Evolutionary conservation across 2,888 invertebrate genomes (phyloP), one percentile per base, ranked within the genome.

Genomic region (Hirtodrosophila alboralis): DNA sequence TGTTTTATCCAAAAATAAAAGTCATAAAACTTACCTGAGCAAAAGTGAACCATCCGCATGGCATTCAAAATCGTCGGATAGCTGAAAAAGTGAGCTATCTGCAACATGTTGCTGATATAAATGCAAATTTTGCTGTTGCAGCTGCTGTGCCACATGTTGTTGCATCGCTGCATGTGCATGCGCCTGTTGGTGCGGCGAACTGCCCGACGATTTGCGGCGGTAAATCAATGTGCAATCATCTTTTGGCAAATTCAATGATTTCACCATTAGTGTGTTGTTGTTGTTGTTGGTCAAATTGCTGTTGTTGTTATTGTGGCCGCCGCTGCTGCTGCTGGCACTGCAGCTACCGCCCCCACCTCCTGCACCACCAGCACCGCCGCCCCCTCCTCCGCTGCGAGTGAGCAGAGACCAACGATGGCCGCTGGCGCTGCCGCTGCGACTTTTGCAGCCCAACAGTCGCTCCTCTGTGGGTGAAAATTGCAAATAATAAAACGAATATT

Each of bases 21-120:
- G n/a, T n/a, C n/a, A n/a, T n/a, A n/a, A n/a, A 9, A 27, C 87
- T 89, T 72, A 94, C 94, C 94, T 93, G 18, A 94, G 91, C 13
- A 93, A 91, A 9, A 93, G 90, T 4, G 92, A 92, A 9, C 94
- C 94, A 87, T 94, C 92, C 3, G 92, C 89, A 66, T 91, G 91
- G 31, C 92, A 89, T 75, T 92, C 92, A 14, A 92, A 91, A 12
- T 92, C 92, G 58, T 91, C 91, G 57, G 85, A 87, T 8, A 84
- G 79, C 37, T 88, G 88, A 34, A 87, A 84, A 28, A 85, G 80
- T 2, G 87, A 86, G 43, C 69, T 67, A 49, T 84, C 79, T 2
- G 76, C 63, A 12, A 68, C 62, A 45, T 72, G 69, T 33, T 62
- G 68, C 43, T 65, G 78, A 60, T 69, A 65, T 36, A 68, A 51